These are phyloP conservation scores for Centruroides sculpturatus DNA, from an alignment of 1,140 invertebrate genomes.

Conservation along the genomic window DNA sequence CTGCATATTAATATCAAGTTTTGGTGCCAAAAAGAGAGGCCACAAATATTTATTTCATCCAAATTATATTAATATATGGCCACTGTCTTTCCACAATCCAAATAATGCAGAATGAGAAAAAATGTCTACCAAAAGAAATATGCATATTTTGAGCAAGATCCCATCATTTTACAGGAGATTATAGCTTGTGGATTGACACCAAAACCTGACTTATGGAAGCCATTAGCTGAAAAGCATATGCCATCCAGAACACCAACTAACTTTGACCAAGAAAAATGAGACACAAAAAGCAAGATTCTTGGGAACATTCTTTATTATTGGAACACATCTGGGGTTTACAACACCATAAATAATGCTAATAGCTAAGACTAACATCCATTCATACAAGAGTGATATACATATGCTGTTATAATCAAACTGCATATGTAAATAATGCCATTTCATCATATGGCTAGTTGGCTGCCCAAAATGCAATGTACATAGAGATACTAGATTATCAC, in stretches of 20 bases:
- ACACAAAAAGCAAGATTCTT: slow-evolving; percentile 9
- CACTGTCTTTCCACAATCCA: background rate
- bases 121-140: slow-evolving; percentile 20
- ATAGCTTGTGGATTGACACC: slow-evolving; percentile 25
- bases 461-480: too few relatives aligned
- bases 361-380: too few relatives aligned
- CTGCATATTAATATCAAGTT: slow-evolving; percentile 31
- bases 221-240: background rate
- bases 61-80: background rate
- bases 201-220: slow-evolving; percentile 18
- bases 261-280: slow-evolving; percentile 20
- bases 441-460: too few relatives aligned
- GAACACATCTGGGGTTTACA: too few relatives aligned
- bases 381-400: too few relatives aligned
- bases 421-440: too few relatives aligned
- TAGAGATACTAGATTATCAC: too few relatives aligned
- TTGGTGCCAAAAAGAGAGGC: slow-evolving; percentile 43
- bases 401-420: too few relatives aligned
- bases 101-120: background rate
- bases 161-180: too few relatives aligned
- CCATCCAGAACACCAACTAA: slow-evolving; percentile 2
- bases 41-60: too few relatives aligned
- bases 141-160: slow-evolving; percentile 1
- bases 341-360: too few relatives aligned
- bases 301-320: too few relatives aligned